Percentiles rank a stretch among this genome's conserved stretches.
Evolutionary conservation across 2,888 invertebrate species (phyloP).

Genomic region (Tenodera sinensis): DNA sequence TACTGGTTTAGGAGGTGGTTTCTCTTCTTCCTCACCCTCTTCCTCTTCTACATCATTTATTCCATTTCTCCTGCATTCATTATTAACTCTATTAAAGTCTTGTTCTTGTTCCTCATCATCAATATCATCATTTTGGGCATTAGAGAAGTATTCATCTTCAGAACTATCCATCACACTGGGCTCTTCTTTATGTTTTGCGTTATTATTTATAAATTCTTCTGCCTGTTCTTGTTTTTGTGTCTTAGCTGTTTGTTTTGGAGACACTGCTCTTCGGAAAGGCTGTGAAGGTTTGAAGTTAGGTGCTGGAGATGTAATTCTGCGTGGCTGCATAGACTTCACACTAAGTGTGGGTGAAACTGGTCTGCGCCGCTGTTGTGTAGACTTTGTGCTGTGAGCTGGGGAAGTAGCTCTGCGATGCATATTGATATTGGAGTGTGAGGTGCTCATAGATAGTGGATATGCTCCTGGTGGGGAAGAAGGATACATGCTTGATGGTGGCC

Average conservation of each 20-base stretch:
- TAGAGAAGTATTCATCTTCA: conserved; percentile 12
- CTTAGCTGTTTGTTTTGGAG: conserved; percentile 65
- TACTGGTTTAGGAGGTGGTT: conserved; percentile 45
- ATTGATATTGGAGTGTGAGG: conserved; percentile 19
- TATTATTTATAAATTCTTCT: conserved; percentile 27
- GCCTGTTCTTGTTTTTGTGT: conserved; percentile 52
- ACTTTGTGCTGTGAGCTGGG: conserved; percentile 35
- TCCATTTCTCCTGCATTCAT: conserved; percentile 22
- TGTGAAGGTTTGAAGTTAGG: conserved; percentile 41
- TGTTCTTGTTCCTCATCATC: conserved; percentile 23
- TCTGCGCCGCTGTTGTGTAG: conserved; percentile 37
- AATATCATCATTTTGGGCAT: conserved; percentile 32
- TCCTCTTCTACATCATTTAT: conserved; percentile 30
- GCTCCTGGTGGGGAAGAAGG: conserved; percentile 38
- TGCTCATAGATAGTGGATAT: conserved; percentile 39
- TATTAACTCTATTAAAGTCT: conserved; percentile 33
- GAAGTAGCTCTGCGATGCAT: conserved; percentile 23
- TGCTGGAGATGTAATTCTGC: conserved; percentile 43
- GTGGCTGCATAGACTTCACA: conserved; percentile 19
- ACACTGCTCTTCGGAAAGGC: conserved; percentile 56
- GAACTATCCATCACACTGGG: conserved; percentile 6
- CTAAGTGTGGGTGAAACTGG: conserved; percentile 23
- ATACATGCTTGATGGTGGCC: conserved; percentile 35
- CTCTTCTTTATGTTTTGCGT: conserved; percentile 25
- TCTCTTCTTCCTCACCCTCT: conserved; percentile 40